These are phyloP conservation scores for Limnephilus auricula DNA, from an alignment of 2,888 invertebrate species.

Conservation along the genomic window DNA sequence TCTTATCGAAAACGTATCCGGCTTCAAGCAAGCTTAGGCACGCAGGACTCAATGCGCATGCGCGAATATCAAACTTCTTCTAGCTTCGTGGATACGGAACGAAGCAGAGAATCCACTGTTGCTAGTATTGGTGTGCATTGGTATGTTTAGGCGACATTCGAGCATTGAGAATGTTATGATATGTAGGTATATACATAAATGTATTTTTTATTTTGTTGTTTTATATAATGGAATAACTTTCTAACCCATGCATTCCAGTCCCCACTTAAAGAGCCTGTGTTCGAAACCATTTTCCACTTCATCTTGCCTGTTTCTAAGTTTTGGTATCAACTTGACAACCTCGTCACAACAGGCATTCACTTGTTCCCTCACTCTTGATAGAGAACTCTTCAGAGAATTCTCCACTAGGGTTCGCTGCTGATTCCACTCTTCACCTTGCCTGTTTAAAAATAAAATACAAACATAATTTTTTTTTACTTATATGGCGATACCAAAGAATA, in stretches of 20 bases:
- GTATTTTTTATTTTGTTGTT: too few species aligned
- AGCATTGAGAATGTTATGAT: too few species aligned
- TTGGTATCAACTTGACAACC: slow-evolving; percentile 71
- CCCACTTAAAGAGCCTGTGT: slow-evolving; percentile 82
- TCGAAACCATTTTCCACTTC: slow-evolving; percentile 79
- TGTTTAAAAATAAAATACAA: slow-evolving; percentile 67
- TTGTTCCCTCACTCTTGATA: slow-evolving; percentile 72
- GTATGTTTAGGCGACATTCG: too few species aligned
- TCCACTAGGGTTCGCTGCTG: slow-evolving; percentile 76
- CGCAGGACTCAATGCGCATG: too few species aligned
- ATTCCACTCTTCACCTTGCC: slow-evolving; percentile 80
- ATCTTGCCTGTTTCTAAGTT: slow-evolving; percentile 80
- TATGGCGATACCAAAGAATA: neutral
- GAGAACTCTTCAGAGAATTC: slow-evolving; percentile 73
- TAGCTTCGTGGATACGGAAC: too few species aligned
- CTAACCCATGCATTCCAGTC: slow-evolving; percentile 81
- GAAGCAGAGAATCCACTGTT: too few species aligned
- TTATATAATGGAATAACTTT: slow-evolving; percentile 29
- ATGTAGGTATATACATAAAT: too few species aligned
- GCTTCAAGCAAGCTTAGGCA: too few species aligned
- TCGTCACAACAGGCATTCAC: slow-evolving; percentile 73
- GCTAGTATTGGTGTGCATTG: too few species aligned
- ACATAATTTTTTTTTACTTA: neutral
- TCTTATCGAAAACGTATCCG: too few species aligned
- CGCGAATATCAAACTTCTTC: too few species aligned